These are phyloP conservation scores for Callimorpha dominula DNA, from an alignment of 2,888 invertebrate species.

Conservation along the genomic window DNA sequence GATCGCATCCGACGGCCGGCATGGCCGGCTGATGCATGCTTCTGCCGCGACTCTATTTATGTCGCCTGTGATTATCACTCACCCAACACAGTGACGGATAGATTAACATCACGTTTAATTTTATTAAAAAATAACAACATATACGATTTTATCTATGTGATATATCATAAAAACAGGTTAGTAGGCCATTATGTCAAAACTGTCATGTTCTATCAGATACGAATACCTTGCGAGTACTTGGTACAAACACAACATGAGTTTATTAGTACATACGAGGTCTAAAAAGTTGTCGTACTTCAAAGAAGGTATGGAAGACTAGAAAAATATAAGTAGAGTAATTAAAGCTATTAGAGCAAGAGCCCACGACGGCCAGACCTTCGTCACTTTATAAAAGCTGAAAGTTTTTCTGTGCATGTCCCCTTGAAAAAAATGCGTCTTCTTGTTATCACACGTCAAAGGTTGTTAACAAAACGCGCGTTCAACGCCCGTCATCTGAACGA, in stretches of 20 bases:
- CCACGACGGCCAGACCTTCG: no score
- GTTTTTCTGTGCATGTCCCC: no score
- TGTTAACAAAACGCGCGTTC: no score
- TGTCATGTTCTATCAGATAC: slow-evolving; percentile 40
- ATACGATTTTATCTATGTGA: slow-evolving; percentile 47
- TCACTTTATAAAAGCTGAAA: no score
- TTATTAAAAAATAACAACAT: slow-evolving; percentile 45
- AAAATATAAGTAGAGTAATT: neutral
- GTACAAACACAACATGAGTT: slow-evolving; percentile 11
- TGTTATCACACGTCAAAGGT: no score
- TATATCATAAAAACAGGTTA: slow-evolving; percentile 41
- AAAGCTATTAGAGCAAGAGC: no score
- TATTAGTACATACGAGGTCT: slow-evolving; percentile 11
- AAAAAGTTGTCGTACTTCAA: slow-evolving; percentile 4
- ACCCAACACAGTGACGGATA: slow-evolving; percentile 68
- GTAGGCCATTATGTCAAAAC: slow-evolving; percentile 42
- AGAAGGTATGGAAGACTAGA: neutral
- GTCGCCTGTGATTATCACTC: slow-evolving; percentile 77
- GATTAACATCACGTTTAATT: slow-evolving; percentile 53
- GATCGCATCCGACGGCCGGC: slow-evolving; percentile 76
- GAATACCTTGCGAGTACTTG: slow-evolving; percentile 3
- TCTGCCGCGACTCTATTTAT: slow-evolving; percentile 73
- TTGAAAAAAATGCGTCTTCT: no score
- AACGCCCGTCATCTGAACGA: no score
- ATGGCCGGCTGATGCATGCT: slow-evolving; percentile 84